These are phyloP conservation scores for Ligdia adustata DNA, from an alignment of 2,888 invertebrate species.

Conservation along the genomic window DNA sequence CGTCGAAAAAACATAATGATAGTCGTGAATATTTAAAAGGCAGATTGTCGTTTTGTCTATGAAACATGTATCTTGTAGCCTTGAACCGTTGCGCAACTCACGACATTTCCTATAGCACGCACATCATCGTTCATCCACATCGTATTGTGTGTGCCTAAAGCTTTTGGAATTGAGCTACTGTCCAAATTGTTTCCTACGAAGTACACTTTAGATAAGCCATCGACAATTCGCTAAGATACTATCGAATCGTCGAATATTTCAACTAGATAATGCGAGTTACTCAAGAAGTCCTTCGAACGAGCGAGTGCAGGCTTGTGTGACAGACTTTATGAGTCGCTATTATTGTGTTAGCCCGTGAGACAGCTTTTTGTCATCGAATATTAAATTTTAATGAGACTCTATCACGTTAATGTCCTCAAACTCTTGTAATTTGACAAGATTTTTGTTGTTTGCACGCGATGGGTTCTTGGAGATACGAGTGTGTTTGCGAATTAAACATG, in stretches of 20 bases:
- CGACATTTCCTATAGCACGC: slow-evolving; percentile 55
- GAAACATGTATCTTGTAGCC: slow-evolving; percentile 50
- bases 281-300: slow-evolving; percentile 31
- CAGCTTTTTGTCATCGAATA: slow-evolving; percentile 31
- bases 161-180: slow-evolving; percentile 53
- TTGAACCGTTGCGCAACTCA: slow-evolving; percentile 72
- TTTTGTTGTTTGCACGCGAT: slow-evolving; percentile 19
- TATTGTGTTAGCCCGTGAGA: slow-evolving; percentile 31
- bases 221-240: slow-evolving; percentile 38
- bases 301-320: slow-evolving; percentile 14
- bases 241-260: slow-evolving; percentile 43
- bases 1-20: slow-evolving; percentile 44
- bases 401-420: slow-evolving; percentile 9
- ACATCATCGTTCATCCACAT: slow-evolving; percentile 46
- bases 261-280: slow-evolving; percentile 41
- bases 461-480: slow-evolving; percentile 8
- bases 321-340: slow-evolving; percentile 7
- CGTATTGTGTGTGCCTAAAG: slow-evolving; percentile 30
- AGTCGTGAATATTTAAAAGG: slow-evolving; percentile 50
- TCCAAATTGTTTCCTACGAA: slow-evolving; percentile 45
- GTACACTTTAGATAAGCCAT: slow-evolving; percentile 40
- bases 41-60: slow-evolving; percentile 46
- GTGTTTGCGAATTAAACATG: slow-evolving; percentile 11
- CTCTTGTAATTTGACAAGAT: slow-evolving; percentile 7
- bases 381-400: slow-evolving; percentile 25